Base-by-base conservation (phyloP, 2,888 invertebrate species). In the Odontocolon sp. region DNA sequence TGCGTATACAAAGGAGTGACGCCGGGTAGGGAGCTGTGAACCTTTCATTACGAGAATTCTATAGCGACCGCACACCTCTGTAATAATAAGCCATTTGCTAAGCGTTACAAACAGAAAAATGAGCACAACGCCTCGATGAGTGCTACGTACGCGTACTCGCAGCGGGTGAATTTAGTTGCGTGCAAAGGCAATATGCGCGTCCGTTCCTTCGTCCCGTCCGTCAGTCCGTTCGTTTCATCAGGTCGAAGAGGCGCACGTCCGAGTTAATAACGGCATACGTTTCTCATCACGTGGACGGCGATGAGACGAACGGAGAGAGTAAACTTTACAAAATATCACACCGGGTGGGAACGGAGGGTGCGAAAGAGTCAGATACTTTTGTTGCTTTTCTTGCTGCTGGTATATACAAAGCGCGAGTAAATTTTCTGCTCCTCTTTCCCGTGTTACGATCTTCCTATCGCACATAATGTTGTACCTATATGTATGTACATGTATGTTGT, bases 241-340 rank as follows among this genome's bases (percentile, higher is more conserved):
- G 54, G 61, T 57, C 23, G 40, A 31, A n/a, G n/a, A n/a, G 54
- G 40, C 67, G 59, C 69, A 78, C 79, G 78, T 75, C 57, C 71
- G 21, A 80, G 77, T 78, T 88, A 87, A 89, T 88, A 86, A 85
- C 82, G 77, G 87, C 89, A 85, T 86, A 86, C 86, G 89, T 89
- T 89, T 88, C 89, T 85, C 87, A 86, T 87, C 85, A 84, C 40
- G 75, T 52, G 45, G 38, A 28, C 40, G 36, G 50, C 11, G 50
- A 18, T 50, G 31, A 66, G 68, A 70, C 63, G 79, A 71, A 79
- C 82, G 83, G 83, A 45, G 16, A 45, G 81, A 81, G 85, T 88
- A 88, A 88, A 87, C 87, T 89, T 87, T 85, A 87, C 87, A 88
- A 89, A 90, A 89, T 87, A 89, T 87, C 89, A 81, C 89, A 78